A percentile compares a stretch with the other conserved stretches of the same genome.
Evolutionary conservation across 2,113 vertebrate genomes (phyloP).

Genomic region (Oncorhynchus clarkii): DNA sequence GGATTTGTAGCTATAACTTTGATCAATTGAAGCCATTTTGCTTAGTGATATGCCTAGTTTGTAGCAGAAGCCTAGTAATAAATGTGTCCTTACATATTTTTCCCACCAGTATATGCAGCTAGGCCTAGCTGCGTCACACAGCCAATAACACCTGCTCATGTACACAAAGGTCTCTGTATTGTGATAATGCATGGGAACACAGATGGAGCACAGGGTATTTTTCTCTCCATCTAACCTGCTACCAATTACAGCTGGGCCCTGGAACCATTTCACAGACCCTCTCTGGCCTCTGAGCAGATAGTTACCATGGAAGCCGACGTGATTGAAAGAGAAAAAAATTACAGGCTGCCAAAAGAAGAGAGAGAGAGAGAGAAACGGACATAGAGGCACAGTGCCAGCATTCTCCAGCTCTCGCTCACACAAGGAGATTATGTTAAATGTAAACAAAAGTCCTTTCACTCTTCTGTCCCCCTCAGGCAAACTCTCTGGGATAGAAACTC

Average conservation of each 20-base stretch:
- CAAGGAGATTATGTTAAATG: conserved; percentile 34
- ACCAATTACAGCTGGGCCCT: conserved; percentile 47
- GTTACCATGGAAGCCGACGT: conserved; percentile 55
- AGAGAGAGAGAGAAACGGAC: background rate
- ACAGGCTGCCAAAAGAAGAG: conserved; percentile 49
- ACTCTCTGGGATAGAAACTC: too few species aligned
- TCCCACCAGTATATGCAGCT: too few species aligned
- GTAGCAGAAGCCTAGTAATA: too few species aligned
- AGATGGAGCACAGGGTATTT: background rate
- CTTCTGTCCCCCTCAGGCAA: background rate
- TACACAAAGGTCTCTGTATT: background rate
- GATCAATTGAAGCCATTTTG: too few species aligned
- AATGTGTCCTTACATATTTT: too few species aligned
- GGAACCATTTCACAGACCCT: conserved; percentile 50
- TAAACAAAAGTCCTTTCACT: conserved; percentile 32
- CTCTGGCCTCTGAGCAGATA: conserved; percentile 55
- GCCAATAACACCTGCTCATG: background rate
- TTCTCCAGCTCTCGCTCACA: conserved; percentile 2
- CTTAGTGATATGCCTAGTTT: too few species aligned
- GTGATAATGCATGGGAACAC: background rate
- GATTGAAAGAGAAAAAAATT: conserved; percentile 56
- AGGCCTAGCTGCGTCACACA: background rate
- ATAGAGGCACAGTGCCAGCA: background rate
- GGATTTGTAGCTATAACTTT: too few species aligned
- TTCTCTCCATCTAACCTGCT: conserved; percentile 35